Conservation (phyloP, 2,113 vertebrate genomes). For the Phylloscopus trochilus region DNA sequence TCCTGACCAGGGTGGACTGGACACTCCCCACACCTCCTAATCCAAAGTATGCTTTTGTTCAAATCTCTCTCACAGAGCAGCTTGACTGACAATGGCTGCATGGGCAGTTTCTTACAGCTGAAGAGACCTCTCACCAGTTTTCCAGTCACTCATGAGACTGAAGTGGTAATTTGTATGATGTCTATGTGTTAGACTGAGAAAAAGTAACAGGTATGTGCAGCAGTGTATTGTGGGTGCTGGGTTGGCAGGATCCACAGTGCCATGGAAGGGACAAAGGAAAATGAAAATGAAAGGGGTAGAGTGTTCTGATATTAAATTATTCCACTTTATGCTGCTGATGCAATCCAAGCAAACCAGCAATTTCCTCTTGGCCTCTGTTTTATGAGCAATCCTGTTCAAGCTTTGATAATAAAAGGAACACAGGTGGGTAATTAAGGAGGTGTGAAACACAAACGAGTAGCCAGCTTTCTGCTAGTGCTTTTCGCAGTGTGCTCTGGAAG, state of each 20-base stretch:
- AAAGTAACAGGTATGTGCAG: background rate
- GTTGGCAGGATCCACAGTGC: background rate
- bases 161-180: background rate
- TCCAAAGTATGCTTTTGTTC: background rate
- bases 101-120: background rate
- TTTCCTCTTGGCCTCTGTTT: slow-evolving; percentile 76
- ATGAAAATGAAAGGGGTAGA: slow-evolving; percentile 27
- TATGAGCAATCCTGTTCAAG: slow-evolving; percentile 62
- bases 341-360: slow-evolving; percentile 73
- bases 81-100: background rate
- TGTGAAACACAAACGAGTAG: slow-evolving; percentile 70
- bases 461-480: slow-evolving; percentile 62
- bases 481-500: background rate
- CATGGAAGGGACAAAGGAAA: slow-evolving; percentile 22
- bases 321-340: slow-evolving; percentile 69
- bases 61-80: background rate
- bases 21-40: background rate
- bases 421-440: slow-evolving; percentile 80
- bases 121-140: background rate
- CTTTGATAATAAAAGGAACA: slow-evolving; percentile 74
- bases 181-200: background rate
- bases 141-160: background rate
- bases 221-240: background rate
- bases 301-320: slow-evolving; percentile 66
- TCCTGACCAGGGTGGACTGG: background rate